Evolutionary conservation across 2,888 invertebrate genomes (phyloP), one percentile per base, ranked within the genome.

Genomic region (Balanococcus diminutus): DNA sequence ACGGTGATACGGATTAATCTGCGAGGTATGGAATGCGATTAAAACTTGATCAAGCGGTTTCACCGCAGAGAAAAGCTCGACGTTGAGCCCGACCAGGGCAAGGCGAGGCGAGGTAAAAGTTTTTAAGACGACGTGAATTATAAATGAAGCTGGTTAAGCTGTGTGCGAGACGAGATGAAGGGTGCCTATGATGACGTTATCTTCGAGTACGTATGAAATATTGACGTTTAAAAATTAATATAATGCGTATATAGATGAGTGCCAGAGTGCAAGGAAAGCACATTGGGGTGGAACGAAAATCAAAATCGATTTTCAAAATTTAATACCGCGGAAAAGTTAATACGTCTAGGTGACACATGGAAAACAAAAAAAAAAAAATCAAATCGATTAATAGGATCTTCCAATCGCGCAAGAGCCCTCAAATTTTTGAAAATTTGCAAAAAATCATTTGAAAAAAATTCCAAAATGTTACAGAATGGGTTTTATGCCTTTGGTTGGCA

Each of bases 11-110:
- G 67, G 67, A 67, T 67, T 67, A 67, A 67, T 67, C 28, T 67
- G 25, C 67, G 67, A 67, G n/a, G 67, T 67, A 67, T 28, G 67
- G 25, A 67, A 67, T 51, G 67, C 25, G 67, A 67, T 67, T 67
- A 67, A 67, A 67, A 67, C 67, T 25, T 67, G 67, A 67, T 67
- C 28, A 67, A 67, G 28, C 28, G 28, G 67, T 67, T 67, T 51
- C 28, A 67, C 28, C 67, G 67, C 28, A 28, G 25, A 67, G 51
- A 51, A 51, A 19, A 46, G 8, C 46, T 8, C n/a, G 46, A 46
- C 36, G 36, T 8, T 8, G n/a, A n/a, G 36, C 36, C 3, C 19
- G 8, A 42, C 14, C 51, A 8, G 22, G 19, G n/a, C n/a, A n/a
- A n/a, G 9, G 19, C 19, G 22, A 51, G 51, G 51, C n/a, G 51